Evolutionary conservation across 2,888 invertebrate genomes (phyloP).

Genomic region (Tryphoninae sp.): DNA sequence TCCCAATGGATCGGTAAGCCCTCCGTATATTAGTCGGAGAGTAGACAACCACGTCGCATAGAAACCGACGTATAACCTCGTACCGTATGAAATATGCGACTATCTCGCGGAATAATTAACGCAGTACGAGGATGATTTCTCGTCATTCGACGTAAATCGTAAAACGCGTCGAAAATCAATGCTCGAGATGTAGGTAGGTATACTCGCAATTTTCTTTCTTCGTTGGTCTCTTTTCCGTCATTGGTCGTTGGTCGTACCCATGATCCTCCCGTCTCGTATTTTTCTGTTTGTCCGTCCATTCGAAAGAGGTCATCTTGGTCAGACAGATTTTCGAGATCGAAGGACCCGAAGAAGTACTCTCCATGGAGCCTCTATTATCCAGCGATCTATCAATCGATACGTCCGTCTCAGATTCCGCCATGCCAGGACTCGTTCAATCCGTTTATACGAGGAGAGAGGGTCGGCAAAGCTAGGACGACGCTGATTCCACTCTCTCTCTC

Average conservation of each 20-base stretch:
- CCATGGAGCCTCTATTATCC: slow-evolving; percentile 27
- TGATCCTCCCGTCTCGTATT: slow-evolving; percentile 27
- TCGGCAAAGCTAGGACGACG: slow-evolving; percentile 7
- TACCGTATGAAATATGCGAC: slow-evolving; percentile 48
- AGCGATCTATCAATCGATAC: slow-evolving; percentile 48
- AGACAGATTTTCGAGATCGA: slow-evolving; percentile 6
- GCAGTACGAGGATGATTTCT: slow-evolving; percentile 27
- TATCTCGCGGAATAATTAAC: slow-evolving; percentile 49
- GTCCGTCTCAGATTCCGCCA: slow-evolving; percentile 22
- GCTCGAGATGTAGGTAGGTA: not conserved
- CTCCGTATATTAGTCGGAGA: slow-evolving; percentile 60
- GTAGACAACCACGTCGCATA: slow-evolving; percentile 46
- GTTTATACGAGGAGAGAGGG: slow-evolving; percentile 39
- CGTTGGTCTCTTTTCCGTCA: slow-evolving; percentile 1
- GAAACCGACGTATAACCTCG: slow-evolving; percentile 24
- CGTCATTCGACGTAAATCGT: not conserved
- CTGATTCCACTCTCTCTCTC: slow-evolving; percentile 12
- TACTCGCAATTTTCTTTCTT: slow-evolving; percentile 4
- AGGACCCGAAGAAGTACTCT: slow-evolving; percentile 11
- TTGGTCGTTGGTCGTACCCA: not conserved
- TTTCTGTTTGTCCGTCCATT: slow-evolving; percentile 31
- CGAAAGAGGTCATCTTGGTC: not conserved
- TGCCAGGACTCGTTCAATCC: slow-evolving; percentile 26
- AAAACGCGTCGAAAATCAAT: not conserved
- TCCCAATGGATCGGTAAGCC: slow-evolving; percentile 72